Evolutionary conservation across 1,140 invertebrate species (phyloP).

Genomic region (Olivierus martensii): DNA sequence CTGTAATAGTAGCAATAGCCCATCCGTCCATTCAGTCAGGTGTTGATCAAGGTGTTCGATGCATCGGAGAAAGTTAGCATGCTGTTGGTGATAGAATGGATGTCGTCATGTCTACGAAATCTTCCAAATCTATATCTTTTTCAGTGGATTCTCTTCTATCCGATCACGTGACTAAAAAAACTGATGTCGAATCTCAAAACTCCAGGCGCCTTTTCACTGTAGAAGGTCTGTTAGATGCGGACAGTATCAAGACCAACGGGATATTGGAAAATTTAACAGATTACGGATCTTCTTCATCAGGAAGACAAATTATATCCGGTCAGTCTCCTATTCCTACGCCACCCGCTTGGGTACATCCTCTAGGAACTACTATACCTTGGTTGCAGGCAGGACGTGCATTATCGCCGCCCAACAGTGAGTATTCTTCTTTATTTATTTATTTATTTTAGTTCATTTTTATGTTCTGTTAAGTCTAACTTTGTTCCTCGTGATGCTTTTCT

Average conservation of each 20-base stretch:
- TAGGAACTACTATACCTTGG: constrained; percentile 6
- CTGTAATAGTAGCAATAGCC: too few species aligned
- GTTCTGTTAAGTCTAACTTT: not conserved
- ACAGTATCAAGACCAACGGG: not conserved
- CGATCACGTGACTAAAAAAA: constrained; percentile 2
- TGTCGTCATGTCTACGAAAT: too few species aligned
- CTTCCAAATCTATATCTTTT: constrained; percentile 2
- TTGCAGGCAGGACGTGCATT: constrained; percentile 6
- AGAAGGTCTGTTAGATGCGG: constrained; percentile 7
- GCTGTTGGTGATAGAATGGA: too few species aligned
- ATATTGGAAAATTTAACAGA: not conserved
- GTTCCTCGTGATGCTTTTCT: not conserved
- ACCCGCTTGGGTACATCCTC: constrained; percentile 8
- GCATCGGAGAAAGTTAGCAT: too few species aligned
- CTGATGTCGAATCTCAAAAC: not conserved
- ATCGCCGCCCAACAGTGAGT: constrained; percentile 9
- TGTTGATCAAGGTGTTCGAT: too few species aligned
- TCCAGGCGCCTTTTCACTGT: constrained; percentile 2
- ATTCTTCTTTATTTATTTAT: not conserved
- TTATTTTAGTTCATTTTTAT: not conserved
- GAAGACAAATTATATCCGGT: not conserved
- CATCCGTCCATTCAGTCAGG: too few species aligned
- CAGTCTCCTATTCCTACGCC: constrained; percentile 3
- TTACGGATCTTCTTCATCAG: not conserved
- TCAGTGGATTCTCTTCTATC: constrained; percentile 9